Conservation (phyloP, 2,888 invertebrate genomes). For the Noctua pronuba region DNA sequence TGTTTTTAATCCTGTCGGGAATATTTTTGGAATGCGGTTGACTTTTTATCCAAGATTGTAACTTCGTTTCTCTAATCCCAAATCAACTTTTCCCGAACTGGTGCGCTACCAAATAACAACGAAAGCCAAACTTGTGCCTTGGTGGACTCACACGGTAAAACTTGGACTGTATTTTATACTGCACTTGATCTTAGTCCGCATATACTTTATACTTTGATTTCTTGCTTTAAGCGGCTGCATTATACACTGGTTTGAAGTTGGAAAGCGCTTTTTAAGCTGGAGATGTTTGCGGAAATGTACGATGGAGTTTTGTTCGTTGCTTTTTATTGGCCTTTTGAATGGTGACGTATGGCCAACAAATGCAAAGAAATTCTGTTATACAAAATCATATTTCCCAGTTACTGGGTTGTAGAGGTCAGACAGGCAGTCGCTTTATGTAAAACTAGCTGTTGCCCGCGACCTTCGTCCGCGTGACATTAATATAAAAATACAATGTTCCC, state of each 20-base stretch:
- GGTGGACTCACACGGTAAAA: conserved; percentile 57
- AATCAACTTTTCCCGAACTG: conserved; percentile 17
- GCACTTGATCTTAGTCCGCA: conserved; percentile 40
- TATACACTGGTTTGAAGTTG: conserved; percentile 46
- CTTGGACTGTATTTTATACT: conserved; percentile 65
- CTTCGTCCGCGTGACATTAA: no score
- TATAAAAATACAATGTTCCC: no score
- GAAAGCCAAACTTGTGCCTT: conserved; percentile 49
- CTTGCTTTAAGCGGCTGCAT: conserved; percentile 44
- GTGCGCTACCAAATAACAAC: conserved; percentile 12
- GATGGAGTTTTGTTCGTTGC: not conserved
- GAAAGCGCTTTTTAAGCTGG: conserved; percentile 39
- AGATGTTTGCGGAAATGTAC: conserved; percentile 32
- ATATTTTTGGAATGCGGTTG: not conserved
- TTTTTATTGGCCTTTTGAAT: not conserved
- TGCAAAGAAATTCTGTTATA: not conserved
- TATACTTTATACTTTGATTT: conserved; percentile 61
- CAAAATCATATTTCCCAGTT: no score
- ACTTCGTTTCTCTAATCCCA: not conserved
- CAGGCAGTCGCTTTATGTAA: no score
- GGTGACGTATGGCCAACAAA: not conserved
- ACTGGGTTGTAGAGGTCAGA: no score
- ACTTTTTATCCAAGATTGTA: not conserved
- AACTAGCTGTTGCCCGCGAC: no score
- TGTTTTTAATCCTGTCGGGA: not conserved